Base-by-base conservation (phyloP, 2,797 vertebrate genomes). In the Eleutherodactylus coqui region DNA sequence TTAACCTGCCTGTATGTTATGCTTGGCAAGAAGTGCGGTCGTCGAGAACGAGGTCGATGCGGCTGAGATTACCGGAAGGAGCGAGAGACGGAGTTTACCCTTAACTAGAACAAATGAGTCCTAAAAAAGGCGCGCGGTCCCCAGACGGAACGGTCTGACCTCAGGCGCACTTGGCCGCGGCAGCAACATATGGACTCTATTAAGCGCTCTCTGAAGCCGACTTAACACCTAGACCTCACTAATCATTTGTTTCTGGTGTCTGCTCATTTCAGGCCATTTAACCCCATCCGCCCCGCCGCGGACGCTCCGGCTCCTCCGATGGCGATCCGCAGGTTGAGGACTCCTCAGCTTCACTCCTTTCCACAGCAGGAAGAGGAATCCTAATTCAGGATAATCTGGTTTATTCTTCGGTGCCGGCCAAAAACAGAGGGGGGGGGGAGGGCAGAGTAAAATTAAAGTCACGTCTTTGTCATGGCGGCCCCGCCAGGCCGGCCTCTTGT, bases 401-500 rank as follows among this genome's bases (percentile, higher is more conserved):
- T 78, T 84, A 49, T 8, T 32, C 32, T 29, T 1, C 69, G 75
- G 60, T 60, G 43, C 1, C 43, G 73, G 83, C n/a, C 43, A 27
- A 38, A 5, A n/a, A 78, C 58, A 21, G 69, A 58, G 17, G 51
- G 6, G 24, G 55, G 55, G 29, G 41, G 38, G 70, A 53, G 60
- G 19, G n/a, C 7, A 9, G 8, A 19, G 38, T 47, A 1, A 38
- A 82, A 86, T 81, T 21, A 86, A 81, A 75, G 51, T 86, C 79
- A 86, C 60, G 36, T 77, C 70, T 70, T 82, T 62, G 16, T 69
- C 45, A 77, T 64, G 38, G 32, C 5, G 34, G 76, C 38, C 24
- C 9, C 43, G 9, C 51, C 85, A 49, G 51, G 3, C 29, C 38
- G 55, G 47, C 24, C 36, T 53, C 83, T 21, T 36, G 24, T 43